Percentiles rank a stretch among this genome's conserved stretches.
Conservation (phyloP, 2,797 vertebrate genomes). For the Rhincodon typus region DNA sequence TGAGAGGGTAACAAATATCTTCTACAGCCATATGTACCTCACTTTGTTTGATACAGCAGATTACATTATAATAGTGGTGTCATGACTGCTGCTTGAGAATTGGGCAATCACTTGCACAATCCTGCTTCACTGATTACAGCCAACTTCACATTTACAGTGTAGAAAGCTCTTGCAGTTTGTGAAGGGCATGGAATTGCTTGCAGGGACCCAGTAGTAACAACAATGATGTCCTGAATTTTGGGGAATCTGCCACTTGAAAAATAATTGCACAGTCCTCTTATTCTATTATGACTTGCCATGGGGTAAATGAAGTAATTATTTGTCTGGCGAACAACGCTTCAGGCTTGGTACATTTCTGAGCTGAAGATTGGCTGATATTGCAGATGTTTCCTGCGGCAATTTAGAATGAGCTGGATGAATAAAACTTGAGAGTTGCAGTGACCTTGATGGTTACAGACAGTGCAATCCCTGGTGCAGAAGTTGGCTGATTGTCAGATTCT, state of each 20-base stretch:
- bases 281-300: not conserved
- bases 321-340: not conserved
- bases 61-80: not conserved
- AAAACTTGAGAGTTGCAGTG: not conserved
- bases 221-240: not conserved
- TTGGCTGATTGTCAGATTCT: not conserved
- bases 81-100: not conserved
- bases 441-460: conserved; percentile 11
- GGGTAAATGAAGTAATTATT: conserved; percentile 28
- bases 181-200: not conserved
- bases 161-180: not conserved
- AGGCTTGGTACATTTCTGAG: not conserved
- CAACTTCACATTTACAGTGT: not conserved
- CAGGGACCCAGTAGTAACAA: not conserved
- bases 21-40: not conserved
- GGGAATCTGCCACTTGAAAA: not conserved
- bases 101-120: not conserved
- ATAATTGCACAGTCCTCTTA: conserved; percentile 12
- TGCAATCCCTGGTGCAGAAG: not conserved
- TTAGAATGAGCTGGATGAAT: not conserved
- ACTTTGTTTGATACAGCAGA: not conserved
- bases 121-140: not conserved
- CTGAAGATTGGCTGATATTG: conserved; percentile 1
- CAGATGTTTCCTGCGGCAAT: not conserved
- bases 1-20: not conserved